phyloP scores from a whole-genome alignment of 2,113 vertebrate genomes.

The Cygnus atratus region DNA sequence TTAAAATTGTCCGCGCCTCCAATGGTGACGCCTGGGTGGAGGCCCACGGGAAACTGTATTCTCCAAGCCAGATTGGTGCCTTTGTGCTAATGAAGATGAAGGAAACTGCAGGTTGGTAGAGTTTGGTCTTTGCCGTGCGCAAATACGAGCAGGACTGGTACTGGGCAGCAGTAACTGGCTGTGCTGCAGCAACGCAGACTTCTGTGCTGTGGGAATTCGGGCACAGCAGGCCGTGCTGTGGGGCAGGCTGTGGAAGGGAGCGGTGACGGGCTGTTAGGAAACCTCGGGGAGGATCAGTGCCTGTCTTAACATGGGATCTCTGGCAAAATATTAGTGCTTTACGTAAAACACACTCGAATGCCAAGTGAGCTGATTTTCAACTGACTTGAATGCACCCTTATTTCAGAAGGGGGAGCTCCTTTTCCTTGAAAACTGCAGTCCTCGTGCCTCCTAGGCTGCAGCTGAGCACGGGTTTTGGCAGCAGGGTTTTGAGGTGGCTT shows the following conservation, averaged over 20 bases:
- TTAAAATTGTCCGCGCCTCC: constrained; percentile 95
- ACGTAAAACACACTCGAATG: not conserved
- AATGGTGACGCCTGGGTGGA: constrained; percentile 98
- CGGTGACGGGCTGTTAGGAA: accelerated
- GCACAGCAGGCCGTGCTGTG: accelerated
- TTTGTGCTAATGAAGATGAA: constrained; percentile 99
- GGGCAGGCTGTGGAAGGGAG: accelerated
- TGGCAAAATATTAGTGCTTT: not conserved
- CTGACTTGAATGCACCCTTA: not conserved
- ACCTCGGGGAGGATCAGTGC: not conserved
- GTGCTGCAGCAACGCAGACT: not conserved
- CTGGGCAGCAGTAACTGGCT: not conserved
- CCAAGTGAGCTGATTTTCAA: not conserved
- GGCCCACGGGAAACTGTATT: constrained; percentile 95
- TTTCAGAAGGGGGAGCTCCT: constrained; percentile 6
- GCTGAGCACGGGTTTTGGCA: not conserved
- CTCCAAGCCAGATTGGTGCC: constrained; percentile 95
- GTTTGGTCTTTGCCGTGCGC: not conserved
- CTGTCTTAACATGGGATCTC: not conserved
- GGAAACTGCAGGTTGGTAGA: constrained; percentile 90
- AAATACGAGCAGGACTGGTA: not conserved
- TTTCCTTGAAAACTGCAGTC: not conserved
- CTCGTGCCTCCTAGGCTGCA: not conserved
- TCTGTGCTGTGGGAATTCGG: too few species aligned
- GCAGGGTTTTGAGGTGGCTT: not conserved